These are phyloP conservation scores for Ardeotis arabs DNA, from an alignment of 2,113 vertebrate genomes.

Conservation along the genomic window DNA sequence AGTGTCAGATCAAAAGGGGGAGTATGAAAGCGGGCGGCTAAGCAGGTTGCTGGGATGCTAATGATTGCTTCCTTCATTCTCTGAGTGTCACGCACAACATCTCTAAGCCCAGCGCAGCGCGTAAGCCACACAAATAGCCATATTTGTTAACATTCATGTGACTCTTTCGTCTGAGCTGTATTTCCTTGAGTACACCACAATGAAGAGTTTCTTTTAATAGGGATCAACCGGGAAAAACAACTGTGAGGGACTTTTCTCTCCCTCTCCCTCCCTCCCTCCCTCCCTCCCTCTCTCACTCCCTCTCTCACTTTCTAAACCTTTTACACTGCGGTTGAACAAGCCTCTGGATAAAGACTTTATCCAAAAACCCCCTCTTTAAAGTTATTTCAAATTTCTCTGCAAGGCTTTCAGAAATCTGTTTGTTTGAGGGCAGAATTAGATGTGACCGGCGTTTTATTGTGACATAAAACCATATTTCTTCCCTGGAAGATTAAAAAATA, in stretches of 20 bases:
- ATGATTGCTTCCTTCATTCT: conserved; percentile 77
- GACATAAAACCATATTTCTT: conserved; percentile 99
- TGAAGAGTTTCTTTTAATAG: conserved; percentile 74
- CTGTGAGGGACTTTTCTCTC: conserved; percentile 72
- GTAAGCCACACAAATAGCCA: conserved; percentile 77
- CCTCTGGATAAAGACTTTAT: conserved; percentile 93
- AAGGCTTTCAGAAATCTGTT: conserved; percentile 99
- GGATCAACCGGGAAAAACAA: conserved; percentile 71
- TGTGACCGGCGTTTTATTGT: conserved; percentile 99
- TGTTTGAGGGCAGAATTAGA: conserved; percentile 99
- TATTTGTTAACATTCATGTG: conserved; percentile 72
- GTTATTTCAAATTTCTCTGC: conserved; percentile 99
- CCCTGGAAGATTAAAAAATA: conserved; percentile 99
- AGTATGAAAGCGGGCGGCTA: conserved; percentile 67
- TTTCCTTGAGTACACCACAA: conserved; percentile 72
- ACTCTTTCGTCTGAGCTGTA: conserved; percentile 65
- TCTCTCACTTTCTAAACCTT: conserved; percentile 84
- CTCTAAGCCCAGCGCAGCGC: conserved; percentile 55
- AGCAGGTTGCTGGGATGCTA: conserved; percentile 75
- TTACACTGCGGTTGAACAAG: conserved; percentile 96
- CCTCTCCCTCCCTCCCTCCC: conserved; percentile 41
- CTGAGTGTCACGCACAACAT: conserved; percentile 73
- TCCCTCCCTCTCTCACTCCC: conserved; percentile 69
- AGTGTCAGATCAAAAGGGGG: conserved; percentile 70
- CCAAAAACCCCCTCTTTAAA: conserved; percentile 94